Evolutionary conservation across 2,113 vertebrate species (phyloP), one percentile per base, ranked within the genome.

Genomic region (Illadopsis cleaveri): DNA sequence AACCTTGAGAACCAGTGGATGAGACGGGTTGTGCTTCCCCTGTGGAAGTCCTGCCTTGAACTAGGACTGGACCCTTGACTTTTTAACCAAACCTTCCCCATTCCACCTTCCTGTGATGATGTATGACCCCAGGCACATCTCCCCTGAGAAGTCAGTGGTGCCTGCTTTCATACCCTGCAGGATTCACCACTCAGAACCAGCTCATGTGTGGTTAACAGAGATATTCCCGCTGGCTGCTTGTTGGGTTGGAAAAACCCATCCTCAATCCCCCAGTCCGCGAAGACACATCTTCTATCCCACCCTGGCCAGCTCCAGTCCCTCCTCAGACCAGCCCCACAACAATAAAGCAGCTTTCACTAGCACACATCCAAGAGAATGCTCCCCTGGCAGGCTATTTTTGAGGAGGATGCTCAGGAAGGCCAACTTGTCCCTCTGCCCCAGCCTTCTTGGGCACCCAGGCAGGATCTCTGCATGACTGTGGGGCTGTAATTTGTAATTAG

Each of bases 401-500:
- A 37, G 47, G 51, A 2, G 4, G 44, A n/a, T 2, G 1, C 12
- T 77, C 47, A 35, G n/a, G 37, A 91, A 65, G 10, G 24, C 15
- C 20, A 35, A 3, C 12, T 31, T 19, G 8, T 84, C 16, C 44
- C 58, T 58, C 33, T 8, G 1, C 10, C 19, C 13, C 54, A 48
- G 57, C 17, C 30, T 23, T 37, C 57, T 73, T 3, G 12, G 24
- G 50, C 25, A 70, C 27, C 40, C 15, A 13, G 2, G 1, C 57
- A 45, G 47, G 61, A 40, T 9, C 56, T 9, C 50, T 17, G 44
- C 0, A 0, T 0, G 1, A 14, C 28, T 1, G 1, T 5, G n/a
- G 40, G 25, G 53, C 23, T 9, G 10, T 21, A 22, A 86, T 69
- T 37, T 5, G 7, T 22, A 27, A 86, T 65, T 30, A 65, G 35